Base-by-base conservation (phyloP, 2,113 vertebrate genomes). In the Brachirus orientalis region DNA sequence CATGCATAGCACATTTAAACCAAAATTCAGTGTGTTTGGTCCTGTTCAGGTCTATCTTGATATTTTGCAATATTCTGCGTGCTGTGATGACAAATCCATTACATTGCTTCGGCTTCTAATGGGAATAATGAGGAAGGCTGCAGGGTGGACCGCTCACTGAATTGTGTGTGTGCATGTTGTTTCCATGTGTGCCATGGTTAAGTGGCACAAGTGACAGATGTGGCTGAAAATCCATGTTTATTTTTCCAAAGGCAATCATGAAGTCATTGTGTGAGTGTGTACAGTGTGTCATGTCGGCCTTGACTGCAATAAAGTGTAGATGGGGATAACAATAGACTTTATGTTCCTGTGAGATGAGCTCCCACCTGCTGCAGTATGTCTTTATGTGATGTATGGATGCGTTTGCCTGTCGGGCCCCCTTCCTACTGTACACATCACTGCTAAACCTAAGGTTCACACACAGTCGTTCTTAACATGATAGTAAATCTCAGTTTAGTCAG, bases 361-460 rank as follows among this genome's bases (percentile, higher is more conserved):
- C 20, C 83, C 89, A 90, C 79, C 89, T 88, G 90, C 82, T 81
- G 72, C 62, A 68, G 18, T 36, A 44, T 72, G 69, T 84, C 78
- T 80, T 65, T 63, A 67, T 22, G 40, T 47, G 41, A 47, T 48
- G 37, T 69, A 68, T 75, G 68, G 66, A 74, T 72, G 58, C 18
- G 33, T 70, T 22, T 53, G 69, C 0, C 43, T 55, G 69, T 38
- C 60, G 19, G 51, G 16, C 45, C 63, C 40, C 48, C 55, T 45
- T 14, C 36, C 46, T 35, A 11, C n/a, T 47, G 43, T 38, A 36
- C 43, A 35, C 20, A 53, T 59, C 62, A 14, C 37, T 20, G 8
- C 62, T 19, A 16, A 18, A 51, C 17, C n/a, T 8, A 1, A 10
- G 16, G 16, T 13, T 14, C 10, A 33, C 4, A 19, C 16, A 8